Evolutionary conservation across 2,113 vertebrate species (phyloP).

Genomic region (Clarias batrachus): DNA sequence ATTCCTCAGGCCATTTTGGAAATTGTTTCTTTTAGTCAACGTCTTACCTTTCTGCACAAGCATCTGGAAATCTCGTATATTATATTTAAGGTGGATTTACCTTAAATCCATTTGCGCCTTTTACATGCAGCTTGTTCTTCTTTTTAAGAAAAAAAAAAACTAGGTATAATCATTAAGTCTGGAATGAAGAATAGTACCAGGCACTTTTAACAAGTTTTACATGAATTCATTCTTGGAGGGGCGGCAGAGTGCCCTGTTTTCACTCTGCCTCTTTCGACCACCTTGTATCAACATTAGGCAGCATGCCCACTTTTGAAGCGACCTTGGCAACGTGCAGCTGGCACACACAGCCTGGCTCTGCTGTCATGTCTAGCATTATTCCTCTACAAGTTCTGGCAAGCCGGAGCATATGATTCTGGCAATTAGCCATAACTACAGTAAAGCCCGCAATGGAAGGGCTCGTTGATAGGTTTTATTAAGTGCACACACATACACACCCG

Average conservation of each 20-base stretch:
- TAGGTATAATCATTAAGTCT: slow-evolving; percentile 34
- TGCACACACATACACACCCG: slow-evolving; percentile 27
- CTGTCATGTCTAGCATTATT: slow-evolving; percentile 43
- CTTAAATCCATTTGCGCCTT: slow-evolving; percentile 10
- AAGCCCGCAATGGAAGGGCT: slow-evolving; percentile 24
- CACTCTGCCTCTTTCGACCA: slow-evolving; percentile 43
- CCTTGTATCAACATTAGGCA: slow-evolving; percentile 46
- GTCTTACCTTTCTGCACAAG: slow-evolving; percentile 37
- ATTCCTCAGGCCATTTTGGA: slow-evolving; percentile 43
- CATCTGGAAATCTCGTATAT: slow-evolving; percentile 30
- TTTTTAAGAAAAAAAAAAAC: neutral
- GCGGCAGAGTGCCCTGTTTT: slow-evolving; percentile 38
- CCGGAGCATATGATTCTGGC: slow-evolving; percentile 16
- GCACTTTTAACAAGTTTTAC: slow-evolving; percentile 47
- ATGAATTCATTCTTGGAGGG: slow-evolving; percentile 47
- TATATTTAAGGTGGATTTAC: slow-evolving; percentile 26
- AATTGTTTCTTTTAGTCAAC: slow-evolving; percentile 37
- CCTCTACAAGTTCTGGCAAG: slow-evolving; percentile 1
- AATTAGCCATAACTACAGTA: slow-evolving; percentile 23
- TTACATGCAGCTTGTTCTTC: neutral
- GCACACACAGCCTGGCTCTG: slow-evolving; percentile 31
- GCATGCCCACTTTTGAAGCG: slow-evolving; percentile 31
- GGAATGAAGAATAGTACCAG: slow-evolving; percentile 29
- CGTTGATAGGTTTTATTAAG: slow-evolving; percentile 34
- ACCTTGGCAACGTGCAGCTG: slow-evolving; percentile 28